phyloP scores from a whole-genome alignment of 2,113 vertebrate genomes.

The Elanus axillaris region DNA sequence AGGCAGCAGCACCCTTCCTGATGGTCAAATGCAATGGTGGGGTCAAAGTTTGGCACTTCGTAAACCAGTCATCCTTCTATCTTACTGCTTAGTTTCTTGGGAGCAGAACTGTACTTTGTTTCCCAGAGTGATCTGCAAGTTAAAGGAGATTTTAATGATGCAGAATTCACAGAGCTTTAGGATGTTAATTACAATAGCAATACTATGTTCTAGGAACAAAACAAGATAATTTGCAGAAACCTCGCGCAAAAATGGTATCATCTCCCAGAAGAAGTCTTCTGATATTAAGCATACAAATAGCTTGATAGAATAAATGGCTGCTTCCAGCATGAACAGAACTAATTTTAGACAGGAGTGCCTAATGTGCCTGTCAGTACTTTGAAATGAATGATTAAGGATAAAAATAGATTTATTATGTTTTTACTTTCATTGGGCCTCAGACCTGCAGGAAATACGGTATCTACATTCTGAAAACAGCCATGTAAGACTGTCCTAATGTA shows the following conservation, averaged over 20 bases:
- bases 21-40: neutral
- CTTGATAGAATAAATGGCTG: slow-evolving; percentile 52
- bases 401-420: slow-evolving; percentile 51
- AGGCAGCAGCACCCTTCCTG: neutral
- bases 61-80: neutral
- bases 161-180: neutral
- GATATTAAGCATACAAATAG: slow-evolving; percentile 26
- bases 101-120: neutral
- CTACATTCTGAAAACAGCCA: neutral
- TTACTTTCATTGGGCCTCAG: neutral
- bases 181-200: neutral
- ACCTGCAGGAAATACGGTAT: slow-evolving; percentile 2
- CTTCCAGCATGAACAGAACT: slow-evolving; percentile 56
- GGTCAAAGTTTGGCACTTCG: neutral
- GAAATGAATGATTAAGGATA: slow-evolving; percentile 47
- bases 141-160: neutral
- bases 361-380: slow-evolving; percentile 36
- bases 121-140: neutral
- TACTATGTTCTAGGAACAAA: neutral
- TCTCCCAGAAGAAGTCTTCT: slow-evolving; percentile 20
- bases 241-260: neutral
- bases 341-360: slow-evolving; percentile 68
- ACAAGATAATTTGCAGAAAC: neutral
- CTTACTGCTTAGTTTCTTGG: neutral
- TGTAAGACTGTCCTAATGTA: neutral